Evolutionary conservation across 2,797 vertebrate genomes (phyloP), one percentile per base, ranked within the genome.

Genomic region (Darevskia nairensis): DNA sequence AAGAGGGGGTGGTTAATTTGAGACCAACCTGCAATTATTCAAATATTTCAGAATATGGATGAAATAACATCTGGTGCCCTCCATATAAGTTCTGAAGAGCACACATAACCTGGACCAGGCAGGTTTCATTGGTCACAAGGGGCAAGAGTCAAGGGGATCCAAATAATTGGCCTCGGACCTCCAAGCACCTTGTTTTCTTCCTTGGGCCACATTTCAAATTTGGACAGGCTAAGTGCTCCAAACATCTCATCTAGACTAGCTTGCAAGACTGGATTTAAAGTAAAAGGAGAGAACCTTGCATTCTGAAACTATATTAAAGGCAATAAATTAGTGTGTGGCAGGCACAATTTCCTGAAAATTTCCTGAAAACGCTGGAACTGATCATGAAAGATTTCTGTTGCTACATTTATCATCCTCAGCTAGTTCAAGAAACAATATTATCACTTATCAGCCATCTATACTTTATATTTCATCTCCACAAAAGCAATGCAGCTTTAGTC

Each of bases 291-390:
- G 78, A 61, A 86, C 55, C 85, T 91, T 89, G 87, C 68, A 59
- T 61, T 74, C 50, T 59, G 55, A 82, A 91, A 90, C 79, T 66
- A 87, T 9, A 8, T 4, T 3, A 89, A 21, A 87, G 15, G 50
- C 13, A 82, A 85, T 15, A 64, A 2, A 35, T 82, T 61, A 80
- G 84, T 66, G 77, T 50, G 35, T 35, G 41, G 85, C 21, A 85
- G 87, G 4, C 39, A 74, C 75, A 91, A 86, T 72, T 82, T 93
- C 90, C 86, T 88, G 13, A 55, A 55, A 55, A 55, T 55, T 55
- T 55, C 50, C 13, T 55, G 84, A 39, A 91, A 89, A 87, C 59
- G 21, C 25, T 82, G 50, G 72, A 25, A 39, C 29, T 85, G 35
- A 69, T 69, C 44, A 32, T 66, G 59, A 85, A 77, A 77, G 59